A percentile compares a stretch with the other conserved stretches of the same genome.
Conservation (phyloP, 2,113 vertebrate genomes). For the Equus quagga region DNA sequence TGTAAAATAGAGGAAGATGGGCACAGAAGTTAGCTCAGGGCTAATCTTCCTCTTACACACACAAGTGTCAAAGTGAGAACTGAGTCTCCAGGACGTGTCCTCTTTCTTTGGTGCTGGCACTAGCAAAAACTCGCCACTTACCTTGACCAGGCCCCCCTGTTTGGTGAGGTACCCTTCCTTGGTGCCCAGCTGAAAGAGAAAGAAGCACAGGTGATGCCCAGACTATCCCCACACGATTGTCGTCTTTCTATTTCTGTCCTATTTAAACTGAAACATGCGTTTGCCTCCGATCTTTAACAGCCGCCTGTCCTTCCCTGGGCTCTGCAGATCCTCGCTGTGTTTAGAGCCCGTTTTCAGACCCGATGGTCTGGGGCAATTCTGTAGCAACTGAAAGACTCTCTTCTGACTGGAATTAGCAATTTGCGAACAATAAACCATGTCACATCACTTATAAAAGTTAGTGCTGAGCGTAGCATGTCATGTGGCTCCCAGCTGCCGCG, state of each 20-base stretch:
- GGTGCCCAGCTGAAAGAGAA: slow-evolving; percentile 93
- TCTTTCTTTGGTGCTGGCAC: not conserved
- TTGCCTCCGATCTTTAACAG: not conserved
- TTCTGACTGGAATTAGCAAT: not conserved
- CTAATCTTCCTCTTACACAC: too few relatives aligned
- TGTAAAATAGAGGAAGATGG: too few relatives aligned
- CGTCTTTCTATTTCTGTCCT: not conserved
- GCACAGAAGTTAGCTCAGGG: too few relatives aligned
- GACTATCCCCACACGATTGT: not conserved
- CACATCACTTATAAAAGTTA: not conserved
- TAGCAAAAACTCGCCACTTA: slow-evolving; percentile 75
- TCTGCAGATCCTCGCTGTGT: not conserved
- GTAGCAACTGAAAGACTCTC: not conserved
- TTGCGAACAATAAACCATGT: not conserved
- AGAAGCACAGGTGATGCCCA: slow-evolving; percentile 48
- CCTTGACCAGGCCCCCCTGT: slow-evolving; percentile 94
- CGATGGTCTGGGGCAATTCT: not conserved
- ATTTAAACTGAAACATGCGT: not conserved
- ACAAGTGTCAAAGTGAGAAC: not conserved
- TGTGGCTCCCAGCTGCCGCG: not conserved
- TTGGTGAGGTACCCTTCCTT: slow-evolving; percentile 98
- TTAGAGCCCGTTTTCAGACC: not conserved
- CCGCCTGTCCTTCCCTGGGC: not conserved
- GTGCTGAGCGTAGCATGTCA: not conserved
- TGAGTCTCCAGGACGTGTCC: accelerated